Evolutionary conservation across 2,888 invertebrate genomes (phyloP).

Genomic region (Druceiella hillmani): DNA sequence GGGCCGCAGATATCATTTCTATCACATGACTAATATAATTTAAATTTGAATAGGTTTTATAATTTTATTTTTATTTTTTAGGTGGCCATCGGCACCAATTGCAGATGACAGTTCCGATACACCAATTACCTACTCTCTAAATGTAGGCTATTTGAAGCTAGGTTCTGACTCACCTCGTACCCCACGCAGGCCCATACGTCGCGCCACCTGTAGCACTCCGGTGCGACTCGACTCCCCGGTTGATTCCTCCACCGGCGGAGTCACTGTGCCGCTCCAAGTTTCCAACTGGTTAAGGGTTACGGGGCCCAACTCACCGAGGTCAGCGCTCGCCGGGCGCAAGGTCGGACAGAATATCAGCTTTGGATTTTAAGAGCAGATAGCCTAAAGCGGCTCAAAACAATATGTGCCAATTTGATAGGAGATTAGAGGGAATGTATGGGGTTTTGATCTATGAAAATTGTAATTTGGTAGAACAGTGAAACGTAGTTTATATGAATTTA

Average conservation of each 20-base stretch:
- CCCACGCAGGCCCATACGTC: conserved; percentile 9
- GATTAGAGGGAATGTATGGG: too few species aligned
- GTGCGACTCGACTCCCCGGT: conserved; percentile 29
- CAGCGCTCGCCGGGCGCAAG: conserved; percentile 35
- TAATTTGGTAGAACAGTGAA: too few species aligned
- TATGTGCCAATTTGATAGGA: too few species aligned
- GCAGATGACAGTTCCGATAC: conserved; percentile 24
- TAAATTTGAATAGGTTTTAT: too few species aligned
- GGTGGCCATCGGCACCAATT: conserved; percentile 29
- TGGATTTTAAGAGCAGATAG: conserved; percentile 42
- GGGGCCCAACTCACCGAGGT: conserved; percentile 53
- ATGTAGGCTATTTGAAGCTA: conserved; percentile 12
- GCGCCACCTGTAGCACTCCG: conserved; percentile 30
- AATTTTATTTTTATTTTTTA: conserved; percentile 17
- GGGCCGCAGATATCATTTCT: too few species aligned
- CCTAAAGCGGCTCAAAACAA: too few species aligned
- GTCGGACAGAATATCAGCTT: conserved; percentile 43
- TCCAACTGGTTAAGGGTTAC: conserved; percentile 55
- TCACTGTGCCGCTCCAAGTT: conserved; percentile 29
- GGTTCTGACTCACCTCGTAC: conserved; percentile 10
- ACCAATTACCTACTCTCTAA: conserved; percentile 16
- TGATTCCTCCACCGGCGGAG: conserved; percentile 6
- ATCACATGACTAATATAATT: too few species aligned
- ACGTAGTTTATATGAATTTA: too few species aligned
- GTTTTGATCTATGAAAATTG: too few species aligned